Percentiles rank a stretch among this genome's conserved stretches.
Conservation (phyloP, 2,888 invertebrate genomes). For the Altica lythri region DNA sequence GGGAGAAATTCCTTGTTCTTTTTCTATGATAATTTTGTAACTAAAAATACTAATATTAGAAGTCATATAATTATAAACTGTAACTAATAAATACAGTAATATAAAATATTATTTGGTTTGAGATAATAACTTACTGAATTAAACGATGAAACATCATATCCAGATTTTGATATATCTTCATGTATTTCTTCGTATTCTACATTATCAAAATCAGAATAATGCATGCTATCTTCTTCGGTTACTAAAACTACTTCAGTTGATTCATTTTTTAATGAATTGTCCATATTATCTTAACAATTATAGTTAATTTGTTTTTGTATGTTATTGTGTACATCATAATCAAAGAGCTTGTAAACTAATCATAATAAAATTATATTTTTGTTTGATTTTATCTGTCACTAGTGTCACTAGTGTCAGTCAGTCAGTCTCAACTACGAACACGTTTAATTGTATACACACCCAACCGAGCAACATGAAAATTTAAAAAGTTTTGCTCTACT, state of each 20-base stretch:
- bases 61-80: no score
- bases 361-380: no score
- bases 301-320: not conserved
- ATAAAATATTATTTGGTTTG: not conserved
- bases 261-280: constrained; percentile 15
- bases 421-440: no score
- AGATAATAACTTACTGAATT: constrained; percentile 8
- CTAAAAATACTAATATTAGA: constrained; percentile 14
- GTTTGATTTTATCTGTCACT: no score
- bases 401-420: no score
- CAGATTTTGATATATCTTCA: constrained; percentile 8
- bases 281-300: constrained; percentile 1
- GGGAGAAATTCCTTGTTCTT: constrained; percentile 23
- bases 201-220: constrained; percentile 28
- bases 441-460: no score
- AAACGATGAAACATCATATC: constrained; percentile 9
- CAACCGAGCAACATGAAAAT: no score
- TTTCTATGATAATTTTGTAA: constrained; percentile 18
- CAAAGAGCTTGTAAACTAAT: no score
- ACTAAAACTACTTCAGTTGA: constrained; percentile 16
- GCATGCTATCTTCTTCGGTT: constrained; percentile 21
- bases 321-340: no score
- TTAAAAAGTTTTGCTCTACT: no score
- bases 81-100: no score
- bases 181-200: constrained; percentile 24